These are phyloP conservation scores for Catagonus wagneri DNA, from an alignment of 2,113 vertebrate genomes.

Conservation along the genomic window DNA sequence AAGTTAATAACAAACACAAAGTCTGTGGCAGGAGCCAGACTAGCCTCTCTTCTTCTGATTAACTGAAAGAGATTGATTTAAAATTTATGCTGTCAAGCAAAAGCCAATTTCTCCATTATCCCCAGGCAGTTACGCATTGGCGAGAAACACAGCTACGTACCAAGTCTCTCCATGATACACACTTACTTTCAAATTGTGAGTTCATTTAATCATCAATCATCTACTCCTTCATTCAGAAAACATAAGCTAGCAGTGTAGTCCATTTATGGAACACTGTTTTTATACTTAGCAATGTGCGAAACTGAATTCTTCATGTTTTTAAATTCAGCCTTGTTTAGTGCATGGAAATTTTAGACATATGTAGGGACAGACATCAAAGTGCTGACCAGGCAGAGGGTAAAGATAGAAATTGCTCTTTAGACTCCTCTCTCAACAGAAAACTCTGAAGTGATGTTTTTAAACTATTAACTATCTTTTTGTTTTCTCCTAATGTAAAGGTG, in stretches of 20 bases:
- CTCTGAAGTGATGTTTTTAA: neutral
- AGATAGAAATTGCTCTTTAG: neutral
- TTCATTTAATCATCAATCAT: slow-evolving; percentile 68
- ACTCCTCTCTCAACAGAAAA: neutral
- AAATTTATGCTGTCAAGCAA: slow-evolving; percentile 66
- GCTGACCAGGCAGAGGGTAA: neutral
- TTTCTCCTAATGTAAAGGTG: neutral
- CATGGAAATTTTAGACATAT: neutral
- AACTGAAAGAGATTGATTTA: slow-evolving; percentile 67
- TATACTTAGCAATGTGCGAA: slow-evolving; percentile 63
- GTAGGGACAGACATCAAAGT: neutral
- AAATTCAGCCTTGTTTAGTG: slow-evolving; percentile 57
- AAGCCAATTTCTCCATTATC: slow-evolving; percentile 72
- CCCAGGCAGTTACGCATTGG: slow-evolving; percentile 18
- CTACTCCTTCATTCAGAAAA: slow-evolving; percentile 55
- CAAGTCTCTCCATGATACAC: neutral
- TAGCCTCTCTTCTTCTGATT: slow-evolving; percentile 39
- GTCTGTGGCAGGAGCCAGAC: neutral
- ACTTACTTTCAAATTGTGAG: slow-evolving; percentile 71
- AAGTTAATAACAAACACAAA: slow-evolving; percentile 68
- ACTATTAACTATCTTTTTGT: neutral
- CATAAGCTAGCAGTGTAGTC: neutral
- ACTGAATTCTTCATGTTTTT: slow-evolving; percentile 55
- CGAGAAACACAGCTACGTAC: slow-evolving; percentile 39
- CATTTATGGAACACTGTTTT: slow-evolving; percentile 61